phyloP scores from a whole-genome alignment of 2,888 invertebrate species.

The Serrognathus titanus region DNA sequence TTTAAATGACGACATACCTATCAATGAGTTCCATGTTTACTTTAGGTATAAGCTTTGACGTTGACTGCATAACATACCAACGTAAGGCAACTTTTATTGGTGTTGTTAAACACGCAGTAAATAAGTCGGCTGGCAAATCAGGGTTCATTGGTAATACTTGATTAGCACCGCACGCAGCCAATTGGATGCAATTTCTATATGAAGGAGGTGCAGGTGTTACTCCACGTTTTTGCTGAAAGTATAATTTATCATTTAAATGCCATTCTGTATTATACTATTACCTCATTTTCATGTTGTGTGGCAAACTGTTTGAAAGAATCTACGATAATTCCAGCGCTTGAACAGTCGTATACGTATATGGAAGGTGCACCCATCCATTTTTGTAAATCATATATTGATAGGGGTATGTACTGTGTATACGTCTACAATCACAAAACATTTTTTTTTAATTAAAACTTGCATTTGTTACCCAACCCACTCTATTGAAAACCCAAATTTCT shows the following conservation, averaged over 20 bases:
- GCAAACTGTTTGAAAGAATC: conserved; percentile 88
- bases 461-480: conserved; percentile 53
- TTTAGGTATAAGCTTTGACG: conserved; percentile 75
- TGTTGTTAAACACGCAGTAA: conserved; percentile 97
- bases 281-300: conserved; percentile 82
- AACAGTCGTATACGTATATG: conserved; percentile 98
- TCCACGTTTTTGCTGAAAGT: conserved; percentile 13
- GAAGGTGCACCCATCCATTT: conserved; percentile 99
- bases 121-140: conserved; percentile 94
- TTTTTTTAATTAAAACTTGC: background rate
- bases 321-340: conserved; percentile 95
- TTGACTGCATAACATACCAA: conserved; percentile 89
- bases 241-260: background rate
- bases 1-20: conserved; percentile 54
- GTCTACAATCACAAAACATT: conserved; percentile 55
- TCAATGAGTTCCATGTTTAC: conserved; percentile 85
- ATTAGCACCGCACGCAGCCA: conserved; percentile 92
- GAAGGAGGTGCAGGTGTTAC: conserved; percentile 51
- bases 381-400: conserved; percentile 97
- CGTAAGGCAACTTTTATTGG: conserved; percentile 94
- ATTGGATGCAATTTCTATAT: conserved; percentile 89
- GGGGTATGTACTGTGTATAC: conserved; percentile 98
- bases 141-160: conserved; percentile 96
- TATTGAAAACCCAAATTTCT: conserved; percentile 99
- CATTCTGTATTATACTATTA: background rate